These are phyloP conservation scores for Nesogale talazaci DNA, from an alignment of 2,113 vertebrate species.

Conservation along the genomic window DNA sequence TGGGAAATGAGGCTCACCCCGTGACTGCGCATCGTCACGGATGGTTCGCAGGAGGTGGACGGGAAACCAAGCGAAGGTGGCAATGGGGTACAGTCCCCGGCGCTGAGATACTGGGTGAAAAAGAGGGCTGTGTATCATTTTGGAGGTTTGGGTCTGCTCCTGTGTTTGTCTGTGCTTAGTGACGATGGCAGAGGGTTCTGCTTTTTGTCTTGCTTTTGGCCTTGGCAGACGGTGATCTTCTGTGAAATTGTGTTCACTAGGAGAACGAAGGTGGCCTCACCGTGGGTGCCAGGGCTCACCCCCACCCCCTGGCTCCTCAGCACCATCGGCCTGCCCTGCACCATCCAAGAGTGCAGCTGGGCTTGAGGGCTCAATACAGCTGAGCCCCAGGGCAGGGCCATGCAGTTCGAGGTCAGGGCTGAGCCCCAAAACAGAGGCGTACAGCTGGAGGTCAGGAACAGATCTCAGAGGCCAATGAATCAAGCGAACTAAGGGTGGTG, in stretches of 20 bases:
- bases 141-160: not conserved
- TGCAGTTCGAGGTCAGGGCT: too few species aligned
- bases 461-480: not conserved
- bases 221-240: slow-evolving; percentile 25
- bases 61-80: too few species aligned
- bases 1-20: not conserved
- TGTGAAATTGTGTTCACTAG: not conserved
- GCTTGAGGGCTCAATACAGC: not conserved
- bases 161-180: slow-evolving; percentile 21
- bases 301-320: not conserved
- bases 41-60: too few species aligned
- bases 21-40: accelerated
- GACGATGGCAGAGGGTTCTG: not conserved
- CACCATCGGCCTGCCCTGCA: accelerated
- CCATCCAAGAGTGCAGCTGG: accelerated
- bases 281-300: not conserved
- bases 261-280: not conserved
- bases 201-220: slow-evolving; percentile 36
- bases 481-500: not conserved
- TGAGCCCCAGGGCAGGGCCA: too few species aligned
- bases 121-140: not conserved
- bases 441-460: not conserved
- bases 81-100: not conserved
- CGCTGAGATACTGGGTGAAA: too few species aligned
- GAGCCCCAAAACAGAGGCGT: not conserved